phyloP scores from a whole-genome alignment of 2,113 vertebrate genomes.

The Gnathonemus echidnorhynchus region DNA sequence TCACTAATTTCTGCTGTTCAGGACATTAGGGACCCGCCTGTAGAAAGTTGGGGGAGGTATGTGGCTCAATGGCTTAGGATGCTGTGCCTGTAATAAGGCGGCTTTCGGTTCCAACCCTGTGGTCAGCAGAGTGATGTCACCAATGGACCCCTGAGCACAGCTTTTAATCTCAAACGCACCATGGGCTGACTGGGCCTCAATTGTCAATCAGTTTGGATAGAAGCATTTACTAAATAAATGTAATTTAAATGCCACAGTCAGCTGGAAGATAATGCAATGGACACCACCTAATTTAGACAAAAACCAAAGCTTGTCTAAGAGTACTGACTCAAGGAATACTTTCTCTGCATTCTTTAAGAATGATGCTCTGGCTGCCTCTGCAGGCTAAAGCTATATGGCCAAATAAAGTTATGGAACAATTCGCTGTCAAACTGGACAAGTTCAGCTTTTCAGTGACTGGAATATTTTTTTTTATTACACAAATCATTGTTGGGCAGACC shows the following conservation, averaged over 20 bases:
- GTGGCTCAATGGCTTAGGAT: neutral
- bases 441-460: slow-evolving; percentile 50
- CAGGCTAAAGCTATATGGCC: neutral
- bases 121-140: neutral
- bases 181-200: neutral
- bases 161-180: neutral
- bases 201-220: neutral
- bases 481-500: slow-evolving; percentile 40
- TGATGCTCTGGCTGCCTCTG: neutral
- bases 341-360: neutral
- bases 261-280: neutral
- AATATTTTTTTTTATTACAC: slow-evolving; percentile 37
- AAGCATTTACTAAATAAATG: neutral
- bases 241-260: neutral
- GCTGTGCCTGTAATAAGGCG: neutral
- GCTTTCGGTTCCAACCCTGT: neutral
- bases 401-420: neutral
- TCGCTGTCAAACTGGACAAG: neutral
- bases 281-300: neutral
- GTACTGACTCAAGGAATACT: neutral
- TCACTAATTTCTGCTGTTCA: neutral
- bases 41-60: neutral
- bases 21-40: neutral
- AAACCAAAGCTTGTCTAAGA: neutral
- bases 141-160: neutral